phyloP scores from a whole-genome alignment of 2,888 invertebrate species.

The Theretra japonica region DNA sequence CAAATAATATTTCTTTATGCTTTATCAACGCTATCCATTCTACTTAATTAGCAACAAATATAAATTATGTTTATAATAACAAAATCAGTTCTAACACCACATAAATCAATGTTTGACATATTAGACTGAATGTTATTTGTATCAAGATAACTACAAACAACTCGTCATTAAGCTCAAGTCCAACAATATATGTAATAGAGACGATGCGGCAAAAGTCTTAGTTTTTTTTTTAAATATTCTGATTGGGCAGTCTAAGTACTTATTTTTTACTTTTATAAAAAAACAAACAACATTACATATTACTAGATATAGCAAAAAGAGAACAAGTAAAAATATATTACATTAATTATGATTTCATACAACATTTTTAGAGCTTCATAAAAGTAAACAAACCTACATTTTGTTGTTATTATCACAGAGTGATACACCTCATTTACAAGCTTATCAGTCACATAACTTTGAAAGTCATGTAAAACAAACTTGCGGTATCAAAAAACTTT shows the following conservation, averaged over 20 bases:
- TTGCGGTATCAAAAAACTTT: background rate
- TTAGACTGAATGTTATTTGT: background rate
- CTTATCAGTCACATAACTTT: slow-evolving; percentile 30
- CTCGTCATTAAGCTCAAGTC: background rate
- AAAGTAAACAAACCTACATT: background rate
- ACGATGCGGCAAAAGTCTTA: no score
- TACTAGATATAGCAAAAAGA: no score
- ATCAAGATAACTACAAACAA: background rate
- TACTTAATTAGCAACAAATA: background rate
- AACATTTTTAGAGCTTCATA: background rate
- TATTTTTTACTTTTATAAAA: no score
- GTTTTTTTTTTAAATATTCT: no score
- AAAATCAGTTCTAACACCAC: background rate
- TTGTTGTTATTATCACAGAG: background rate
- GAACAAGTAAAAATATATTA: no score
- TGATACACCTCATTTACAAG: slow-evolving; percentile 12
- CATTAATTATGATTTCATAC: background rate
- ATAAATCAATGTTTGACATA: background rate
- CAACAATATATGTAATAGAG: no score
- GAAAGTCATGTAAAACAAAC: slow-evolving; percentile 17
- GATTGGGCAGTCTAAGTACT: no score
- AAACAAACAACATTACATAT: no score
- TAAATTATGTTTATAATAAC: background rate
- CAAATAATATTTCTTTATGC: background rate
- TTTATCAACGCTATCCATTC: background rate